These are phyloP conservation scores for Acleris emargana DNA, from an alignment of 2,888 invertebrate species.

Conservation along the genomic window DNA sequence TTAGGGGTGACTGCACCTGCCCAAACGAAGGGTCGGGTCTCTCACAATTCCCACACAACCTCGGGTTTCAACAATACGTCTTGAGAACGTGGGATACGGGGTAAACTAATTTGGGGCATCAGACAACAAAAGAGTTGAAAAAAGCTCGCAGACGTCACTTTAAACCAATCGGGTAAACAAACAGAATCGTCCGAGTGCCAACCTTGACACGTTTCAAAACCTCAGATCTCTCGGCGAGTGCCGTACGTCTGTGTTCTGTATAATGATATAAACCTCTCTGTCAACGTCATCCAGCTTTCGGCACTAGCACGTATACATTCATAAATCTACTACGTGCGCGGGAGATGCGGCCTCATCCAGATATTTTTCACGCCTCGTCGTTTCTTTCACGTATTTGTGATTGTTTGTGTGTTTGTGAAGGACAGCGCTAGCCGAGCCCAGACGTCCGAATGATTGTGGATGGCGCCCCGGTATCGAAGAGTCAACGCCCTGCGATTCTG, in stretches of 20 bases:
- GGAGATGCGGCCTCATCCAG: conserved; percentile 23
- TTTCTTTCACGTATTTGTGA: conserved; percentile 14
- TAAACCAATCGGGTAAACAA: conserved; percentile 20
- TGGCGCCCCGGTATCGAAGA: conserved; percentile 32
- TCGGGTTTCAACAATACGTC: conserved; percentile 7
- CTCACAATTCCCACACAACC: conserved; percentile 19
- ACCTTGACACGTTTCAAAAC: conserved; percentile 29
- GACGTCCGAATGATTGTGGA: conserved; percentile 33
- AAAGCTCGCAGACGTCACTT: conserved; percentile 10
- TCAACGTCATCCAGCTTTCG: conserved; percentile 58
- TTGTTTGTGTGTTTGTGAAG: conserved; percentile 22
- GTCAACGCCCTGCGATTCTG: conserved; percentile 43
- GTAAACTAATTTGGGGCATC: conserved; percentile 9
- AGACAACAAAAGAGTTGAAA: conserved; percentile 16
- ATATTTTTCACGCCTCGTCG: conserved; percentile 12
- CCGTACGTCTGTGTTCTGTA: conserved; percentile 20
- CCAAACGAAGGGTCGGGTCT: conserved; percentile 14
- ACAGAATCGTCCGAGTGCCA: conserved; percentile 27
- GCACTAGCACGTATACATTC: conserved; percentile 49
- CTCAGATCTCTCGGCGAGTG: conserved; percentile 29
- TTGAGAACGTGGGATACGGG: conserved; percentile 11
- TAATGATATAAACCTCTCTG: conserved; percentile 52
- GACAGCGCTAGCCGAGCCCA: conserved; percentile 28
- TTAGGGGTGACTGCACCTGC: conserved; percentile 32
- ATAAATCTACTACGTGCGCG: conserved; percentile 57